These are phyloP conservation scores for Microcebus murinus DNA, from an alignment of 2,113 vertebrate species.

Conservation along the genomic window DNA sequence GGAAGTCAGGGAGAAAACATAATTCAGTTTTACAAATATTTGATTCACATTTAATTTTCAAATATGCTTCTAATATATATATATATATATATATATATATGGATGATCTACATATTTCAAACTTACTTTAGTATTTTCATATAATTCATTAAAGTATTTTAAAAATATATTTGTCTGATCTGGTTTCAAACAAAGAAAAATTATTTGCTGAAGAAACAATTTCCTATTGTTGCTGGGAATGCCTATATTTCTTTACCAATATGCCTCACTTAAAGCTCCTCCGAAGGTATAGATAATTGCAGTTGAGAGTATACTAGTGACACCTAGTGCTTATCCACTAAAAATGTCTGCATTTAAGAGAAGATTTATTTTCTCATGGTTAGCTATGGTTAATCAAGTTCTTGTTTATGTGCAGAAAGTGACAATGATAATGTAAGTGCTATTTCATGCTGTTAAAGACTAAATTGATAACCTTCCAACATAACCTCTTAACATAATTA, in stretches of 20 bases:
- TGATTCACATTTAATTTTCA: neutral
- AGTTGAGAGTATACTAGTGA: slow-evolving; percentile 82
- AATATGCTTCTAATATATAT: neutral
- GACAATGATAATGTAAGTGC: slow-evolving; percentile 66
- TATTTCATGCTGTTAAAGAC: slow-evolving; percentile 66
- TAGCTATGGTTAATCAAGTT: slow-evolving; percentile 61
- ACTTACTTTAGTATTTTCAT: neutral
- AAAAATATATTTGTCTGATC: neutral
- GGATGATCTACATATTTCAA: neutral
- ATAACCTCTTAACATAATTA: slow-evolving; percentile 73
- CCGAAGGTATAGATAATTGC: neutral
- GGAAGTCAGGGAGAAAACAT: neutral
- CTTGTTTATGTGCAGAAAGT: slow-evolving; percentile 69
- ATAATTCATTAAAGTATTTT: neutral
- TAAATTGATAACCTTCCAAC: slow-evolving; percentile 70
- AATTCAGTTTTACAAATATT: slow-evolving; percentile 32
- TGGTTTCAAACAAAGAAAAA: neutral
- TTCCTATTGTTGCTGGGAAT: neutral
- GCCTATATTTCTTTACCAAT: neutral
- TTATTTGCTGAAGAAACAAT: neutral
- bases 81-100: neutral
- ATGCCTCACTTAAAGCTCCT: neutral
- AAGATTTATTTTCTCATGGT: slow-evolving; percentile 46
- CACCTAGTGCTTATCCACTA: slow-evolving; percentile 82
- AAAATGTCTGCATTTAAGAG: slow-evolving; percentile 61